Evolutionary conservation across 2,797 vertebrate species (phyloP).

Genomic region (Rhinatrema bivittatum): DNA sequence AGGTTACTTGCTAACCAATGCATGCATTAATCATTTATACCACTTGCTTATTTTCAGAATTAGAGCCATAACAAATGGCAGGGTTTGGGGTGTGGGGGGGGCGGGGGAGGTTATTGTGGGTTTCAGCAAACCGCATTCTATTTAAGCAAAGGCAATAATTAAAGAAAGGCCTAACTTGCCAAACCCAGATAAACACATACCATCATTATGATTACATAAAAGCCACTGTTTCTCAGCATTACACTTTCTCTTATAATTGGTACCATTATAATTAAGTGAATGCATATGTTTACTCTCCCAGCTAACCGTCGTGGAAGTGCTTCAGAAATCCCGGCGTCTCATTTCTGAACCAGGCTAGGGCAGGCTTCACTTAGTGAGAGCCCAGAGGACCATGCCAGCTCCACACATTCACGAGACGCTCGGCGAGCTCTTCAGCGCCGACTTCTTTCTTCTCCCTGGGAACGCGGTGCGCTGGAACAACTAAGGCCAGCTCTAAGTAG

Average conservation of each 20-base stretch:
- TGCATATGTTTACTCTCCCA: slow-evolving; percentile 78
- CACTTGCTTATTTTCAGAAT: slow-evolving; percentile 64
- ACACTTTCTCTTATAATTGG: slow-evolving; percentile 72
- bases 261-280: slow-evolving; percentile 73
- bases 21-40: slow-evolving; percentile 74
- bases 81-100: no score
- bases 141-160: slow-evolving; percentile 77
- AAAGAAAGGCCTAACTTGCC: slow-evolving; percentile 70
- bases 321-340: slow-evolving; percentile 70
- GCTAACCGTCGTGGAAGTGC: slow-evolving; percentile 60
- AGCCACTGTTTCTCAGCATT: slow-evolving; percentile 58
- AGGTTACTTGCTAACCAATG: slow-evolving; percentile 56
- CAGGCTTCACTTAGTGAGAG: slow-evolving; percentile 63
- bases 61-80: slow-evolving; percentile 68
- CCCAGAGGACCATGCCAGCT: slow-evolving; percentile 58
- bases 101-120: slow-evolving; percentile 69
- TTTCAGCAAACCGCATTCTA: slow-evolving; percentile 71
- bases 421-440: no score
- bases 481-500: no score
- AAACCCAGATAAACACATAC: slow-evolving; percentile 84
- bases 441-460: no score
- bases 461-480: no score
- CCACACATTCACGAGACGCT: no score
- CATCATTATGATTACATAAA: slow-evolving; percentile 79
- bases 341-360: slow-evolving; percentile 73